A percentile compares a stretch with the other conserved stretches of the same genome.
phyloP scores from a whole-genome alignment of 2,113 vertebrate genomes.

The Neoarius graeffei region DNA sequence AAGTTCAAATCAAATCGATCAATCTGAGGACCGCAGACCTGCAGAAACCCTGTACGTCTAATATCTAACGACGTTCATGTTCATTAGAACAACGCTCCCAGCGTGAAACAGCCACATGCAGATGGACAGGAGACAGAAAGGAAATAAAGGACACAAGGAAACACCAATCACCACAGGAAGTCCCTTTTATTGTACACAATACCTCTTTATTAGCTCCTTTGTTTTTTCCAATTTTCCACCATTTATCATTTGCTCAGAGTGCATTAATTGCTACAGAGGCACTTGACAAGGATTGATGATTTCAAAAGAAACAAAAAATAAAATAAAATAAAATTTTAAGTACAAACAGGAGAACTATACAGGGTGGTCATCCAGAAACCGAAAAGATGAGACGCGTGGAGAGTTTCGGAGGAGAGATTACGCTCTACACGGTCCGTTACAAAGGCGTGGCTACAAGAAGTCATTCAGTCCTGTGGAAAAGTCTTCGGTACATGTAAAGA shows the following conservation, averaged over 20 bases:
- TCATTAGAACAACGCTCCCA: neutral
- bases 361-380: conserved; percentile 39
- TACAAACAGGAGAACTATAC: conserved; percentile 40
- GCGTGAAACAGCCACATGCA: neutral
- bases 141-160: conserved; percentile 65
- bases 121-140: conserved; percentile 32
- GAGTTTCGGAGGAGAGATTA: conserved; percentile 15
- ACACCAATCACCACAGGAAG: conserved; percentile 76
- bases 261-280: conserved; percentile 73
- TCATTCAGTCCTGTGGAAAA: conserved; percentile 11
- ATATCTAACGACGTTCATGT: neutral
- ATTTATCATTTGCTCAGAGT: conserved; percentile 68
- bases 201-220: conserved; percentile 72
- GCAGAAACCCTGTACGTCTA: neutral
- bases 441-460: conserved; percentile 56
- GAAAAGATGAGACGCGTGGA: conserved; percentile 26
- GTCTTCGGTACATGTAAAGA: too few relatives aligned
- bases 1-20: neutral
- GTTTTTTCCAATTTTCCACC: conserved; percentile 53
- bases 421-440: conserved; percentile 41
- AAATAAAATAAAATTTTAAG: too few relatives aligned
- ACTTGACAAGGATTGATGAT: conserved; percentile 69
- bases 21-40: neutral
- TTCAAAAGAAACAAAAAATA: conserved; percentile 47
- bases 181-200: conserved; percentile 76